Evolutionary conservation across 2,797 vertebrate species (phyloP).

Genomic region (Sebastes reedi): DNA sequence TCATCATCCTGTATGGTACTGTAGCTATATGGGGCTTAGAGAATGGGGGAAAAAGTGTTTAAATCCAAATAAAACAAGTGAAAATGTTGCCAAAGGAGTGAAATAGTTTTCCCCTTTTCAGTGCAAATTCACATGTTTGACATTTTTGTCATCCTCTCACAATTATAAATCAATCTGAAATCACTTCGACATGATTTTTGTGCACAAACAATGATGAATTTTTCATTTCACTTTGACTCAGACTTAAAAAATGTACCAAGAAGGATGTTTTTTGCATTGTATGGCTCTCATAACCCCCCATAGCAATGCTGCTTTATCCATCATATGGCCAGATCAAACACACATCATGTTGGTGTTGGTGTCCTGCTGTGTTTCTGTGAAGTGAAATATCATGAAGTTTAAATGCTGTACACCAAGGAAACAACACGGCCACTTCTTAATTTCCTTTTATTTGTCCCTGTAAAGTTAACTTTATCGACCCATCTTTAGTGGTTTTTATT

Average conservation of each 20-base stretch:
- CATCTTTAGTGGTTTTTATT: slow-evolving; percentile 2
- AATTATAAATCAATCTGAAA: neutral
- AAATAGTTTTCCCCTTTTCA: neutral
- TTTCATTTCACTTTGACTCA: neutral
- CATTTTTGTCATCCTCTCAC: accelerated
- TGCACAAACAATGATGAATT: neutral
- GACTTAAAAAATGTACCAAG: neutral
- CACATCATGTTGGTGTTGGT: neutral
- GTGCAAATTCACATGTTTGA: neutral
- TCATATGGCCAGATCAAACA: slow-evolving; percentile 21
- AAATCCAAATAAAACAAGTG: slow-evolving; percentile 19
- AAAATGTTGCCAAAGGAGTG: slow-evolving; percentile 3
- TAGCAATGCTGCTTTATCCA: slow-evolving; percentile 4
- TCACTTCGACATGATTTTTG: neutral
- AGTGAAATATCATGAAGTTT: slow-evolving; percentile 2
- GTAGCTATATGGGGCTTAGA: slow-evolving; percentile 20
- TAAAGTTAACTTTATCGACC: slow-evolving; percentile 1
- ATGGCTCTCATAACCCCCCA: neutral
- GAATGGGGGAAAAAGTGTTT: neutral
- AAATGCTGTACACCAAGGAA: slow-evolving; percentile 10
- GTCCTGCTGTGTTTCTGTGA: slow-evolving; percentile 2
- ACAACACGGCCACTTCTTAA: neutral
- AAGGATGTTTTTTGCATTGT: neutral
- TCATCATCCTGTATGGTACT: slow-evolving; percentile 25
- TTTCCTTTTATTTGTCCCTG: slow-evolving; percentile 6